These are phyloP conservation scores for Urocynchramus pylzowi DNA, from an alignment of 2,113 vertebrate species.

Conservation along the genomic window DNA sequence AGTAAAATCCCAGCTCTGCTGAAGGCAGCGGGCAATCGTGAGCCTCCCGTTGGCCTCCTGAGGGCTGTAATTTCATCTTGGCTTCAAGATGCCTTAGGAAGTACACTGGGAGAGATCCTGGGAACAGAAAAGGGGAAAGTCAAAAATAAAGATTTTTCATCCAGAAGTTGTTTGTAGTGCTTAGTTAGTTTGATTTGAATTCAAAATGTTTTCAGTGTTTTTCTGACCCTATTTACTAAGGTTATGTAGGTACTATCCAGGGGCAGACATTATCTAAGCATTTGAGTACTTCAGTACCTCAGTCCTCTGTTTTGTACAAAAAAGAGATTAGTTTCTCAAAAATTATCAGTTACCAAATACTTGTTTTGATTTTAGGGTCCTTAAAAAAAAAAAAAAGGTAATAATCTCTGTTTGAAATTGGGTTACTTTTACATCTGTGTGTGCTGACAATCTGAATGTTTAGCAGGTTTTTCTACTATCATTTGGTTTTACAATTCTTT, in stretches of 20 bases:
- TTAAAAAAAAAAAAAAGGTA: neutral
- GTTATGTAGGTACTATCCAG: neutral
- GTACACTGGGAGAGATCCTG: neutral
- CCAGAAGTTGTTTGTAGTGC: neutral
- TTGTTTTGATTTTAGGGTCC: neutral
- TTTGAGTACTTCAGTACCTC: neutral
- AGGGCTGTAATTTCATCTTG: conserved; percentile 1
- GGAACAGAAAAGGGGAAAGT: neutral
- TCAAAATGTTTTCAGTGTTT: neutral
- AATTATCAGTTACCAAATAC: neutral
- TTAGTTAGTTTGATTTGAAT: neutral
- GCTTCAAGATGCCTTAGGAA: neutral
- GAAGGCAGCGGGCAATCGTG: neutral
- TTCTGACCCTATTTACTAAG: neutral
- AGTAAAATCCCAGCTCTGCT: neutral
- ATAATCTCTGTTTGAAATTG: neutral
- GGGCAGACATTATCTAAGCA: neutral
- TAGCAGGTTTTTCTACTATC: neutral
- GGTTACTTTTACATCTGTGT: neutral
- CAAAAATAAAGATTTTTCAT: neutral
- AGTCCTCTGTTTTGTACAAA: neutral
- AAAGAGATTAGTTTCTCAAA: neutral
- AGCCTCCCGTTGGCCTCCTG: neutral
- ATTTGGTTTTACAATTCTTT: neutral
- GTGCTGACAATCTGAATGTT: neutral